Base-by-base conservation (phyloP, 2,888 invertebrate genomes). In the Archaeoteleia sp. region DNA sequence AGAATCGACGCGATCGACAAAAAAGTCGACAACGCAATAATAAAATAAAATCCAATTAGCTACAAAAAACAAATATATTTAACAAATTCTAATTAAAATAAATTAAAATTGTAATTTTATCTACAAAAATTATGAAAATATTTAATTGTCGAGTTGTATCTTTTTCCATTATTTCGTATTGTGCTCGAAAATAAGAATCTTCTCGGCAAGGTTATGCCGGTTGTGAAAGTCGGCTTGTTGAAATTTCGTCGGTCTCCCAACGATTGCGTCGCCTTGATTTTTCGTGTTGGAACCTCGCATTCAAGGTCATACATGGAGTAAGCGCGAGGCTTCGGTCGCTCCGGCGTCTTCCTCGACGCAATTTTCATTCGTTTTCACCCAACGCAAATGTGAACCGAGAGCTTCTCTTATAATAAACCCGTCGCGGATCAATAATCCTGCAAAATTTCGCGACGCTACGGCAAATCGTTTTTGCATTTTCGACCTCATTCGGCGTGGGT, bases 201-300 rank as follows among this genome's bases (percentile, higher is more conserved):
- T 37, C 37, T 34, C 42, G 49, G 69, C 77, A 75, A 78, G 77
- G 77, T 77, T 78, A 74, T 67, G 67, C 66, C 61, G 66, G 46
- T 75, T 74, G 76, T 78, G 79, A 79, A 78, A 79, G 77, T 77
- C 74, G 57, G 67, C 62, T 48, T 70, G 66, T 66, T 73, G 67
- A 77, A 61, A 77, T 73, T 76, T 76, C 69, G 71, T 72, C 62
- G 70, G 62, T 55, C 53, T 53, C 35, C 48, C 35, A 53, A 27
- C 51, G 34, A 55, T 63, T 53, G 61, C 43, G 48, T 69, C 67
- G 71, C 70, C 72, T 74, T 74, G 55, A 67, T 74, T 74, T 74
- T 71, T 74, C 67, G 69, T 67, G 61, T 49, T 32, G 45, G 39
- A 51, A 53, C 57, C 63, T 48, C 63, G 37, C 46, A 32, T 61